Evolutionary conservation across 2,888 invertebrate species (phyloP), one percentile per base, ranked within the genome.

Genomic region (Mellilla xanthometata): DNA sequence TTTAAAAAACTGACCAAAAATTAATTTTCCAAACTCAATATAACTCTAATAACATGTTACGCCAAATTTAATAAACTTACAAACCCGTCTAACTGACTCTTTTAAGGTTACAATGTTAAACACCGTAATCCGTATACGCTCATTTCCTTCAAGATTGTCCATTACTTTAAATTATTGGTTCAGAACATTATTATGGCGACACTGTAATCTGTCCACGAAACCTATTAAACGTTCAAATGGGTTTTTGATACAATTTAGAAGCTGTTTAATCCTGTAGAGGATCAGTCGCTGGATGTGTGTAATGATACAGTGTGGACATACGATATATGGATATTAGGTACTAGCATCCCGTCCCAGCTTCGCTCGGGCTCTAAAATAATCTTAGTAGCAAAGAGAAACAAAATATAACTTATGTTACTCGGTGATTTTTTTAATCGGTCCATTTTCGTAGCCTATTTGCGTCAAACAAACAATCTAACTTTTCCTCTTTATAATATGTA

Each of bases 241-340:
- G 54, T 62, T 71, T 76, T 72, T 77, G 83, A 79, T 82, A 86
- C 76, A 84, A 85, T 86, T 86, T 86, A 82, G 82, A 83, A 77
- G 72, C 68, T 68, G 65, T 58, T 77, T 76, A 80, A 74, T 71
- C 65, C 63, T 60, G 50, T 40, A 50, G 52, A 49, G 45, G 66
- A 69, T 68, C 77, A 72, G 66, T 80, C 76, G 73, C 59, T 73
- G 76, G 78, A 77, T 78, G 72, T 56, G 54, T 44, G 74, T 85
- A 86, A 87, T 87, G 77, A 87, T 85, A 86, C 56, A 73, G 68
- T 65, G 73, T 74, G 75, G 82, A 78, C 81, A 77, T 38, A 54
- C 12, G 24, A 10, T 10, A 26, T 35, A 13, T 26, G n/a, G 5
- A 23, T 22, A 4, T 34, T 7, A 11, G 10, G 8, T 11, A 9